These are phyloP conservation scores for Betta splendens DNA, from an alignment of 2,797 vertebrate genomes.

Conservation along the genomic window DNA sequence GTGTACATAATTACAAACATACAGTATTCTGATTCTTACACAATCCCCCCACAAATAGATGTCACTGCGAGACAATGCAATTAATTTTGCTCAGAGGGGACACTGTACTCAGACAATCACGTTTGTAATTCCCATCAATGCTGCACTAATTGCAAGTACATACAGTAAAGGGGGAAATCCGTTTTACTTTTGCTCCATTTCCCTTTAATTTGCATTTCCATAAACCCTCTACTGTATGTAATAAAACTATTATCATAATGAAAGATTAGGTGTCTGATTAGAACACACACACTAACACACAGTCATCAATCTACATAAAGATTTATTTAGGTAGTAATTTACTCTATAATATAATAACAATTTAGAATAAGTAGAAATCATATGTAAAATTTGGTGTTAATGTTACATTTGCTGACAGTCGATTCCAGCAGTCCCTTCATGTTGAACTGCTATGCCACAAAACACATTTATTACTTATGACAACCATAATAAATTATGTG, in stretches of 20 bases:
- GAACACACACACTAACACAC: neutral
- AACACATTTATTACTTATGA: constrained; percentile 2
- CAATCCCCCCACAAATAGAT: constrained; percentile 35
- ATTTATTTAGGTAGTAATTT: neutral
- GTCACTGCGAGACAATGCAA: constrained; percentile 44
- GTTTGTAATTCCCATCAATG: constrained; percentile 61
- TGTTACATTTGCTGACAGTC: neutral
- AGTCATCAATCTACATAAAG: constrained; percentile 5
- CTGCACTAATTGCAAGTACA: constrained; percentile 62
- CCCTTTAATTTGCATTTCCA: constrained; percentile 75
- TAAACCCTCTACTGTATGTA: constrained; percentile 58
- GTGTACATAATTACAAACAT: constrained; percentile 28
- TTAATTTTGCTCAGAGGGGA: constrained; percentile 54
- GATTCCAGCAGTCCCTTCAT: neutral
- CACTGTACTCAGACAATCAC: constrained; percentile 46
- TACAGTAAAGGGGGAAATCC: constrained; percentile 65
- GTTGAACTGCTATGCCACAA: constrained; percentile 4
- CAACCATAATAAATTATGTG: constrained; percentile 28
- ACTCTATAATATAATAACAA: neutral
- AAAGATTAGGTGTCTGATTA: constrained; percentile 69
- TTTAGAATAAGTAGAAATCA: neutral
- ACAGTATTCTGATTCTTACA: constrained; percentile 23
- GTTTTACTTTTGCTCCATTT: constrained; percentile 76
- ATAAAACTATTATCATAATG: constrained; percentile 69
- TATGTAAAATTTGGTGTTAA: neutral